These are phyloP conservation scores for Natator depressus DNA, from an alignment of 2,113 vertebrate genomes.

Conservation along the genomic window DNA sequence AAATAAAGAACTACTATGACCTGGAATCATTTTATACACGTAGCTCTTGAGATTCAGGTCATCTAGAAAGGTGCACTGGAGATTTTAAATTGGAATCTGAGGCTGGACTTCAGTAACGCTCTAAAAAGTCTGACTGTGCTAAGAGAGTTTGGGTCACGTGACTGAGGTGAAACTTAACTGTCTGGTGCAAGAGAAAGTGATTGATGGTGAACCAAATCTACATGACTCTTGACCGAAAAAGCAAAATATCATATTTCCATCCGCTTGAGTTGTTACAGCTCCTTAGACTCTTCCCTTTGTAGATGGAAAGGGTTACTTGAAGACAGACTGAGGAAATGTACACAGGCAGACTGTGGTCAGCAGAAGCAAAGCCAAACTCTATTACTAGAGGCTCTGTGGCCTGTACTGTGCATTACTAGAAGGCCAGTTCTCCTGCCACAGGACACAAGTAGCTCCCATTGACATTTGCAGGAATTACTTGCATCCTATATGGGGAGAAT, in stretches of 20 bases:
- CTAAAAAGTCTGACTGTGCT: neutral
- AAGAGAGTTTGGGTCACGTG: neutral
- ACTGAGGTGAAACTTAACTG: neutral
- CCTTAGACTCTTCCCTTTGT: neutral
- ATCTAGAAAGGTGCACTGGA: neutral
- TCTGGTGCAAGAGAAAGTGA: neutral
- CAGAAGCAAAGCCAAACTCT: neutral
- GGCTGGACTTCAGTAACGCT: neutral
- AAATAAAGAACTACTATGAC: neutral
- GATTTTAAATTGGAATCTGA: neutral
- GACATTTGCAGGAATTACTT: neutral
- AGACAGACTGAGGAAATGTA: neutral
- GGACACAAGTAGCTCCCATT: neutral
- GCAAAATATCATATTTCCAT: neutral
- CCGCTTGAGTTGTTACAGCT: neutral
- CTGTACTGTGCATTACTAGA: neutral
- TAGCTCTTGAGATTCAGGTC: neutral
- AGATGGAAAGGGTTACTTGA: neutral
- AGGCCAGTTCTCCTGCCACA: neutral
- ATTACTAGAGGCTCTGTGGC: neutral
- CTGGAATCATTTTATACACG: neutral
- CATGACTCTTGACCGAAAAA: neutral
- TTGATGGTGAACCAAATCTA: neutral
- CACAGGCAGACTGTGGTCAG: neutral
- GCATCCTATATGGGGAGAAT: neutral